A percentile compares a stretch with the other conserved stretches of the same genome.
phyloP scores from a whole-genome alignment of 2,113 vertebrate genomes.

The Equus przewalskii region DNA sequence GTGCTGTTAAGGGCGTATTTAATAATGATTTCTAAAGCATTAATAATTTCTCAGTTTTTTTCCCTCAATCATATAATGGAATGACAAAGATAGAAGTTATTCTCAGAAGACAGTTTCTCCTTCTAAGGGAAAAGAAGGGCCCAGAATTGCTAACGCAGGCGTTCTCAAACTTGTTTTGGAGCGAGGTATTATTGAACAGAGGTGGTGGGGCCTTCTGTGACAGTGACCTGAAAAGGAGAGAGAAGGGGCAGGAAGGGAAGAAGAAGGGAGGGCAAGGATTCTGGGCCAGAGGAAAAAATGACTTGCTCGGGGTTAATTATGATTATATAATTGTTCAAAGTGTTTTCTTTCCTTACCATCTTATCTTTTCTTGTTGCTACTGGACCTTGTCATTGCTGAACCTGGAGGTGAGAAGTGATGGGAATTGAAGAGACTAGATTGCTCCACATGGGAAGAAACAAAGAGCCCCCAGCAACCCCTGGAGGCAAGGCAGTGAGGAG shows the following conservation, averaged over 20 bases:
- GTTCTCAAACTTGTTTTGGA: neutral
- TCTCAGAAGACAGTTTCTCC: neutral
- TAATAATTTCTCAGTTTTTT: neutral
- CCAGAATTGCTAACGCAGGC: neutral
- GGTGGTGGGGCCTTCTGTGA: neutral
- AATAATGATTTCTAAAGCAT: constrained; percentile 5
- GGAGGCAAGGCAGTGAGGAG: neutral
- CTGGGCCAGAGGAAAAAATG: neutral
- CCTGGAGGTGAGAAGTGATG: neutral
- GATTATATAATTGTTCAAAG: neutral
- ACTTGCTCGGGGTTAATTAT: neutral
- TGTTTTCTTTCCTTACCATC: neutral
- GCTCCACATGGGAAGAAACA: neutral
- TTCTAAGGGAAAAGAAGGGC: neutral
- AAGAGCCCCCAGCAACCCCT: neutral
- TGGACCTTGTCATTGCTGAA: neutral
- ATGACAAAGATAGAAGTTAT: neutral
- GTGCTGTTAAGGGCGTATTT: neutral
- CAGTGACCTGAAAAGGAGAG: neutral
- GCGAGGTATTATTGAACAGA: neutral
- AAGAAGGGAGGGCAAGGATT: neutral
- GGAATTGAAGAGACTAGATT: neutral
- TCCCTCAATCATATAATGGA: neutral
- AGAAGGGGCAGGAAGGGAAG: neutral
- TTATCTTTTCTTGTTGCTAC: neutral